Conservation (phyloP, 1,140 invertebrate genomes). For the Sitophilus oryzae region DNA sequence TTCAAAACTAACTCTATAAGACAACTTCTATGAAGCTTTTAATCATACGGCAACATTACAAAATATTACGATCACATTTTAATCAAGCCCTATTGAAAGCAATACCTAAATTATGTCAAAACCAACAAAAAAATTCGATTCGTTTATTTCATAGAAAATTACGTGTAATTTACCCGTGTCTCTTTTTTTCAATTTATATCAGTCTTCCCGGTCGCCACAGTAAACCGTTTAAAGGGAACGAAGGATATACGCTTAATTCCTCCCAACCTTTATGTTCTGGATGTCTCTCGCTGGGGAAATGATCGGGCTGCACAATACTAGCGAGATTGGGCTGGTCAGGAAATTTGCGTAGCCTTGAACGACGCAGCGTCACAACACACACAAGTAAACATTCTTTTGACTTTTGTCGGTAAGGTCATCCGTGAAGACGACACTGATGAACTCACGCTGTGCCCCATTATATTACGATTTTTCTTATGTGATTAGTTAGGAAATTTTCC, state of each 20-base stretch:
- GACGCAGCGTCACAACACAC: background rate
- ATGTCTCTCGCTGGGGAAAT: conserved; percentile 17
- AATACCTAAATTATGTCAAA: too few species aligned
- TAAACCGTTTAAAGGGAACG: background rate
- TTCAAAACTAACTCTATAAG: too few species aligned
- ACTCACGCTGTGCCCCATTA: too few species aligned
- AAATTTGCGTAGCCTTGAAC: conserved; percentile 22
- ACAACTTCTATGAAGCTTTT: too few species aligned
- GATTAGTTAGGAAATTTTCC: too few species aligned
- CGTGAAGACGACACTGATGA: conserved; percentile 1
- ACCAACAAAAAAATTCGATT: too few species aligned
- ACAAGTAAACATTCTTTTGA: conserved; percentile 19
- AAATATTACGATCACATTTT: too few species aligned
- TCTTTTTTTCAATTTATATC: conserved; percentile 7
- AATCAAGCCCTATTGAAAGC: too few species aligned
- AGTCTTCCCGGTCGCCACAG: conserved; percentile 4
- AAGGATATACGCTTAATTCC: conserved; percentile 7
- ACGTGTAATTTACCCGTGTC: background rate
- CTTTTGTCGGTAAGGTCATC: background rate
- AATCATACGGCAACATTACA: too few species aligned
- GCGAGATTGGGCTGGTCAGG: conserved; percentile 23
- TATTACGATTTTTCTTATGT: too few species aligned
- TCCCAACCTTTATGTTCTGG: conserved; percentile 13
- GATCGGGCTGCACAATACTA: conserved; percentile 19
- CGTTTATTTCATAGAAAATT: conserved; percentile 1